Base-by-base conservation (phyloP, 2,888 invertebrate species). In the Eupelmus urozonus region DNA sequence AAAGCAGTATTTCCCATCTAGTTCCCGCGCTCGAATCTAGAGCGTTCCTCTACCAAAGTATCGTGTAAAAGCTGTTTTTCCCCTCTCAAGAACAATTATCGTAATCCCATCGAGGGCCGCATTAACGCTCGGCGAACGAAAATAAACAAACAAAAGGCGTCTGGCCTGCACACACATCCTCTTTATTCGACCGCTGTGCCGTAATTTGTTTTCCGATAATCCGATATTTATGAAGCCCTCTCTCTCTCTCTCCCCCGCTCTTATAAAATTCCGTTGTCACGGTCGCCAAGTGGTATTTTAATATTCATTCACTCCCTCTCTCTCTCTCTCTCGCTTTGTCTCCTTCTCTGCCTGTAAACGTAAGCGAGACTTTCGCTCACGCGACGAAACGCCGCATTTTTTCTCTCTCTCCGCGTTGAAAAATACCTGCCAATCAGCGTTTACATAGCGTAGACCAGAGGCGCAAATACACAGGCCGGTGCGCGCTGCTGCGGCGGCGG, bases 371-470 rank as follows among this genome's bases (percentile, higher is more conserved):
- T 25, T 18, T 16, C 42, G 13, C 55, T 55, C 23, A 51, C 51
- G 27, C 55, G 53, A 42, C n/a, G n/a, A n/a, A n/a, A n/a, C 69
- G 11, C 2, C 18, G 29, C 1, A n/a, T 13, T 69, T 69, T 69
- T 69, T 42, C 18, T 11, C 34, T 29, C 40, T 29, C 62, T 42
- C 40, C 78, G 20, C 20, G 45, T 71, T 45, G 49, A 55, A 57
- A 79, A 69, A 80, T 78, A 80, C 55, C 74, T 76, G 79, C 82
- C 82, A 82, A 82, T 84, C 82, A 77, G 34, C 78, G 65, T 63
- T 49, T 11, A n/a, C 51, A 78, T 51, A 70, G 70, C 11, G 20
- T 65, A 63, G 83, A 80, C 80, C 81, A 18, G 81, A 79, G n/a
- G n/a, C 78, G 80, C 80, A 83, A 84, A 84, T 82, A 81, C 76